Percentiles rank a stretch among this genome's conserved stretches.
phyloP scores from a whole-genome alignment of 2,888 invertebrate species.

The Pteria penguin region DNA sequence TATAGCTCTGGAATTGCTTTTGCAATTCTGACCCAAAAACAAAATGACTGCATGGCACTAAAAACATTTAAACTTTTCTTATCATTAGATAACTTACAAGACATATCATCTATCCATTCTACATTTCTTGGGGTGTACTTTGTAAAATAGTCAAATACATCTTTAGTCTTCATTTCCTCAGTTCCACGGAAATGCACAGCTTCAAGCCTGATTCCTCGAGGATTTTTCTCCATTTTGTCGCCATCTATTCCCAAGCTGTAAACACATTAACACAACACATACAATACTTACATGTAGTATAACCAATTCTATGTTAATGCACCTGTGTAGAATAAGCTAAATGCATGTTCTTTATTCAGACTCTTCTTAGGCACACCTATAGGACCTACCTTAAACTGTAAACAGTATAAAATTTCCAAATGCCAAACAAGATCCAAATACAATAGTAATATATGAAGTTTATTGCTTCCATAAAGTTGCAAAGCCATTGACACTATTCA shows the following conservation, averaged over 20 bases:
- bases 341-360: no score
- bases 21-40: background rate
- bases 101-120: conserved; percentile 90
- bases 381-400: no score
- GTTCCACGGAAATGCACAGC: conserved; percentile 88
- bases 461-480: no score
- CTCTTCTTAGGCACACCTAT: no score
- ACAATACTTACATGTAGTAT: background rate
- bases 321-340: no score
- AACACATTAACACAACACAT: background rate
- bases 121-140: conserved; percentile 88
- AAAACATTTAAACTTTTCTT: background rate
- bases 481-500: no score
- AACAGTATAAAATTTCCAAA: no score
- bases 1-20: background rate
- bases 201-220: conserved; percentile 81
- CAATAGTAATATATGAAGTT: no score
- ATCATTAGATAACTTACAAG: conserved; percentile 83
- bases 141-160: conserved; percentile 89
- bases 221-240: conserved; percentile 65
- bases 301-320: no score
- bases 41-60: background rate
- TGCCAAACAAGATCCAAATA: no score
- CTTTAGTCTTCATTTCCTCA: conserved; percentile 87
- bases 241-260: conserved; percentile 82